Evolutionary conservation across 2,888 invertebrate species (phyloP).

Genomic region (Elgonia sp.): DNA sequence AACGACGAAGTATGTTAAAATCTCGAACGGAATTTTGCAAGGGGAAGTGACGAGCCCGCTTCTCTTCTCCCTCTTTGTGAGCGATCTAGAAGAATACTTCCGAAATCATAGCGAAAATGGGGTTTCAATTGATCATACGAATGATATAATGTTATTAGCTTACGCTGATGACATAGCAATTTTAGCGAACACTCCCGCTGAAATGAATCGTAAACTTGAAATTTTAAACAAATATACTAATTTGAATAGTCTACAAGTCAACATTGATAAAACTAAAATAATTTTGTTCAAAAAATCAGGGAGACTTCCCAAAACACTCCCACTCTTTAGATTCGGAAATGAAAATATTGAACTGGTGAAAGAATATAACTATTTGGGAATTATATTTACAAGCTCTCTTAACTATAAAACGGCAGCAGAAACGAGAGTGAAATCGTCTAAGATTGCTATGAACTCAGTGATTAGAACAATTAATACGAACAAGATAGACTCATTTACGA

Average conservation of each 20-base stretch:
- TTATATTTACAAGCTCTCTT: background rate
- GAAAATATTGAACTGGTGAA: background rate
- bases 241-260: background rate
- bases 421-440: background rate
- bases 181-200: background rate
- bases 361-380: background rate
- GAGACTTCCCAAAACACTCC: background rate
- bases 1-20: background rate
- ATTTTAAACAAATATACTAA: background rate
- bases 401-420: background rate
- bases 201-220: conserved; percentile 9
- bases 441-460: conserved; percentile 15
- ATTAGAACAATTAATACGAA: conserved; percentile 7
- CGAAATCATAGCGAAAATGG: background rate
- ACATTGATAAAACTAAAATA: conserved; percentile 20
- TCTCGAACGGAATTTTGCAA: background rate
- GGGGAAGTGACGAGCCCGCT: conserved; percentile 1
- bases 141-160: background rate
- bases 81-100: background rate
- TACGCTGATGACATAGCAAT: conserved; percentile 19
- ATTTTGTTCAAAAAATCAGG: conserved; percentile 2
- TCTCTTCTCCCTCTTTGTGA: conserved; percentile 3
- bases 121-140: background rate
- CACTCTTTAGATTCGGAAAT: background rate
- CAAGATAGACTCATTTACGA: background rate